phyloP scores from a whole-genome alignment of 2,888 invertebrate genomes.

The Zaprionus lineosus region DNA sequence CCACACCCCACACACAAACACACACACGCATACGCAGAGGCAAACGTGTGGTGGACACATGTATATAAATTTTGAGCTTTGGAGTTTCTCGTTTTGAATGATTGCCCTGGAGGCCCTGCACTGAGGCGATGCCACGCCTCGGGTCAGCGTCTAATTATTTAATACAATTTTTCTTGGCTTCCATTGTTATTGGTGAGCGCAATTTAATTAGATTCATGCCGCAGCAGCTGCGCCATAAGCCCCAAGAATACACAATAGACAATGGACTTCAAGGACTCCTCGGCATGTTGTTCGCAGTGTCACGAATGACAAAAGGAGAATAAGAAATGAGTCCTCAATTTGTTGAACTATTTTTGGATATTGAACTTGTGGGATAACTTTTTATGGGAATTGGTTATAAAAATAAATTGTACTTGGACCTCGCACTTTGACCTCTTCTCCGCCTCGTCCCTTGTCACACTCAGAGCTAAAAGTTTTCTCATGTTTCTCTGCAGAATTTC shows the following conservation, averaged over 20 bases:
- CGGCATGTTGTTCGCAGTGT: too few relatives aligned
- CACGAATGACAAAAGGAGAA: too few relatives aligned
- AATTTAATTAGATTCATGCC: slow-evolving; percentile 61
- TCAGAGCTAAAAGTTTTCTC: slow-evolving; percentile 42
- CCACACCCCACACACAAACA: too few relatives aligned
- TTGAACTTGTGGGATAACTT: slow-evolving; percentile 15
- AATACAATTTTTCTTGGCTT: slow-evolving; percentile 57
- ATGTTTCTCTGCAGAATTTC: not conserved
- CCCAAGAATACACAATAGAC: not conserved
- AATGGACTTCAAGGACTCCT: not conserved
- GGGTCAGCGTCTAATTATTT: slow-evolving; percentile 62
- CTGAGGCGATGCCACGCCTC: slow-evolving; percentile 4
- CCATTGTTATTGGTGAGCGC: slow-evolving; percentile 56
- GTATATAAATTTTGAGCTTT: too few relatives aligned
- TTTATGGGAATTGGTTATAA: slow-evolving; percentile 3
- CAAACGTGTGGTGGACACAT: too few relatives aligned
- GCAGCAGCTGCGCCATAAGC: slow-evolving; percentile 21
- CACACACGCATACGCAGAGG: too few relatives aligned
- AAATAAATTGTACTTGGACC: slow-evolving; percentile 30
- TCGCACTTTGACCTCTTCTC: slow-evolving; percentile 36
- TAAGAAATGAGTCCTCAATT: too few relatives aligned
- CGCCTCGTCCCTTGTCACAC: too few relatives aligned
- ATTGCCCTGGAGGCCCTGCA: slow-evolving; percentile 14
- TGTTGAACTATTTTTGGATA: slow-evolving; percentile 10
- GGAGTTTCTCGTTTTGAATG: slow-evolving; percentile 26